Conservation (phyloP, 2,797 vertebrate genomes). For the Acanthiza pusilla region DNA sequence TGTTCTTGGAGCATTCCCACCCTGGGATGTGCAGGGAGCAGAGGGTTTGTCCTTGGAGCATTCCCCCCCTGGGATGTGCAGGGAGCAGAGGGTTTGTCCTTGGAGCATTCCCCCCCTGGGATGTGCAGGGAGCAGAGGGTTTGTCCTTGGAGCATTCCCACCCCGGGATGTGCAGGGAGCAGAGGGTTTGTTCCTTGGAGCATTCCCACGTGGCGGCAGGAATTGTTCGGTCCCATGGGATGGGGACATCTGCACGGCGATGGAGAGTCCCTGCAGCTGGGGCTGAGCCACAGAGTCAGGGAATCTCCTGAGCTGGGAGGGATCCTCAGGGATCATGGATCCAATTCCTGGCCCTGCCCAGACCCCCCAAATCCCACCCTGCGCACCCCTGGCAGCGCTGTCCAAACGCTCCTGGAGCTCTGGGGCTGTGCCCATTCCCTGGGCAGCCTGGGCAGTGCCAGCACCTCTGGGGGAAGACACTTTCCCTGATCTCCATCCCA, state of each 20-base stretch:
- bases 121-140: too few species aligned
- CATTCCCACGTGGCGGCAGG: background rate
- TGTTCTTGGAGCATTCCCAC: background rate
- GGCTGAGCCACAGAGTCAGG: background rate
- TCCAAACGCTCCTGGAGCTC: background rate
- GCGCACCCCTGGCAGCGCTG: accelerated
- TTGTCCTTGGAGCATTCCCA: background rate
- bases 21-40: too few species aligned
- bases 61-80: too few species aligned
- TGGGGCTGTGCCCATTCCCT: background rate
- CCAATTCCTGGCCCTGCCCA: accelerated
- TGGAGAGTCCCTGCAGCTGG: background rate
- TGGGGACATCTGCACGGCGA: accelerated
- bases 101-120: too few species aligned
- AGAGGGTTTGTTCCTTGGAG: too few species aligned
- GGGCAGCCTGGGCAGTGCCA: background rate
- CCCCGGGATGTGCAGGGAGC: too few species aligned
- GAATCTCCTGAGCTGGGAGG: accelerated
- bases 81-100: too few species aligned
- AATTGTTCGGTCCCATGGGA: too few species aligned
- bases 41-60: too few species aligned
- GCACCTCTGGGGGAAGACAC: background rate
- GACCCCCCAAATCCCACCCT: background rate
- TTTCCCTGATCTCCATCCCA: background rate
- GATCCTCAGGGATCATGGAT: accelerated